phyloP scores from a whole-genome alignment of 2,888 invertebrate species.

The Coecobrya sp. region DNA sequence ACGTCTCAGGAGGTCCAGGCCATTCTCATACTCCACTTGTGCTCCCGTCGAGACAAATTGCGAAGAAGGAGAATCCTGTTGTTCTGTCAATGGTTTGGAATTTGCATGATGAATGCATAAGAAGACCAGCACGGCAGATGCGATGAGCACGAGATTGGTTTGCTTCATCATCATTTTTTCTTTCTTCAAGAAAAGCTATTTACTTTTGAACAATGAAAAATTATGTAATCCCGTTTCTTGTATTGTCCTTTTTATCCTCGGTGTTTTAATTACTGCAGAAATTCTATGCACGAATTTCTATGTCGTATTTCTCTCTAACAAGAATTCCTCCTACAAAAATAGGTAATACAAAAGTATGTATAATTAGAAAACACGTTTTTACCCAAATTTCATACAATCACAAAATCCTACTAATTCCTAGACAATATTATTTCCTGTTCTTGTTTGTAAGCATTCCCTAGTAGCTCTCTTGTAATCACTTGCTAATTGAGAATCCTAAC shows the following conservation, averaged over 20 bases:
- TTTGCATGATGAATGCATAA: constrained; percentile 81
- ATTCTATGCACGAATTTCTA: neutral
- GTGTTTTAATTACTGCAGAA: neutral
- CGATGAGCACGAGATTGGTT: constrained; percentile 59
- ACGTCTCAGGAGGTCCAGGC: constrained; percentile 83
- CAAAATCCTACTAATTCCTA: neutral
- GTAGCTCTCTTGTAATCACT: neutral
- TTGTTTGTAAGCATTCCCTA: too few species aligned
- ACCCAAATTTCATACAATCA: neutral
- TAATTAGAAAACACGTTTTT: neutral
- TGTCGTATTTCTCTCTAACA: neutral
- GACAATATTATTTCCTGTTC: too few species aligned
- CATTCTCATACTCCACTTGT: constrained; percentile 77
- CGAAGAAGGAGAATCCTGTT: constrained; percentile 58
- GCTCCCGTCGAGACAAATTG: constrained; percentile 55
- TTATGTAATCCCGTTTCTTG: neutral
- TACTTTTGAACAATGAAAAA: too few species aligned
- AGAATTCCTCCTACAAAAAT: neutral
- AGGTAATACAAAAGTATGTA: neutral
- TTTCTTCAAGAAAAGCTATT: too few species aligned
- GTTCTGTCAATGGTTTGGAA: constrained; percentile 80
- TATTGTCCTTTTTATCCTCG: neutral
- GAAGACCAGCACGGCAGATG: constrained; percentile 74
- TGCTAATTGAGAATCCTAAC: constrained; percentile 24
- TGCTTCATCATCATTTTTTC: constrained; percentile 77